A percentile compares a stretch with the other conserved stretches of the same genome.
phyloP scores from a whole-genome alignment of 1,140 invertebrate genomes.

The Magallana ariakensis region DNA sequence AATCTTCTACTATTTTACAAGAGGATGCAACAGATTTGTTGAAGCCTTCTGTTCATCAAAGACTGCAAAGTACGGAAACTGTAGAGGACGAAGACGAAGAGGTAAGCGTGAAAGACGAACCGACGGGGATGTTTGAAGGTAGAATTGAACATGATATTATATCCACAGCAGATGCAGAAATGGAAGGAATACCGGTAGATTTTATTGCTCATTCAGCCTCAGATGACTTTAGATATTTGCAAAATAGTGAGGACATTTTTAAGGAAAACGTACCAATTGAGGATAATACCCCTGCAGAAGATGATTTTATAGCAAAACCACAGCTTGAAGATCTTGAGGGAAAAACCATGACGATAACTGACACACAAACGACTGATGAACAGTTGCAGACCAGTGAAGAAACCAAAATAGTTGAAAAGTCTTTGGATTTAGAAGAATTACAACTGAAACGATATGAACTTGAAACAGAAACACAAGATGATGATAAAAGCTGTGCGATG shows the following conservation, averaged over 20 bases:
- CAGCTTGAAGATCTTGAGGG: not conserved
- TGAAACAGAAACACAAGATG: conserved; percentile 45
- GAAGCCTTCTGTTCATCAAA: conserved; percentile 20
- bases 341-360: not conserved
- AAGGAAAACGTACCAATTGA: not conserved
- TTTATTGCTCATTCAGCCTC: conserved; percentile 47
- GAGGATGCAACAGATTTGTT: not conserved
- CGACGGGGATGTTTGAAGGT: conserved; percentile 1
- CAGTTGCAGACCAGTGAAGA: not conserved
- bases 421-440: not conserved
- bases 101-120: not conserved
- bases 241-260: conserved; percentile 42
- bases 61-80: conserved; percentile 38
- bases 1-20: not conserved
- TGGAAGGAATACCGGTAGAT: conserved; percentile 49
- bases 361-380: conserved; percentile 50
- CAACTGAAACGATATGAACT: conserved; percentile 50
- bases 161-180: conserved; percentile 51
- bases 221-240: conserved; percentile 40
- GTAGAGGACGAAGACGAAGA: conserved; percentile 52
- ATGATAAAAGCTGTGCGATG: not conserved
- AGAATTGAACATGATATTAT: conserved; percentile 40
- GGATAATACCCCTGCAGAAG: not conserved
- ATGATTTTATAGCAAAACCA: conserved; percentile 6
- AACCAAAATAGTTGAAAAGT: not conserved